Evolutionary conservation across 2,888 invertebrate species (phyloP).

Genomic region (Camptogramma bilineatum): DNA sequence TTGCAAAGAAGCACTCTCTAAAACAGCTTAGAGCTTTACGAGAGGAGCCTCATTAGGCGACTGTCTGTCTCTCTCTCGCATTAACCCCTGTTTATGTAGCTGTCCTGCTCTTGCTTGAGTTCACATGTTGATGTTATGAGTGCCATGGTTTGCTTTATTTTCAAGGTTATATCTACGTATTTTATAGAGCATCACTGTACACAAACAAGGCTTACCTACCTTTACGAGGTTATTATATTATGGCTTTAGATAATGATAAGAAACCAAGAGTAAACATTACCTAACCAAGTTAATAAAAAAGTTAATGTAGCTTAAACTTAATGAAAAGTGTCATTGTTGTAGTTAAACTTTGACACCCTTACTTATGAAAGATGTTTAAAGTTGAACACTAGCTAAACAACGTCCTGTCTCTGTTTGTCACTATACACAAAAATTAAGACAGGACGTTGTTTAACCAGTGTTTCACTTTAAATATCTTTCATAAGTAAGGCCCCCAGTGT

Average conservation of each 20-base stretch:
- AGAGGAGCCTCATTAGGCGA: slow-evolving; percentile 2
- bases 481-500: no score
- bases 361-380: no score
- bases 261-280: no score
- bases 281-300: no score
- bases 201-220: neutral
- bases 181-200: neutral
- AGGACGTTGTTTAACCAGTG: no score
- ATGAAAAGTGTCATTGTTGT: no score
- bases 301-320: no score
- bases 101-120: neutral
- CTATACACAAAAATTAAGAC: no score
- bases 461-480: no score
- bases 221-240: neutral
- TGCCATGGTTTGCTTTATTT: neutral
- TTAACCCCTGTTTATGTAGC: neutral
- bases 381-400: no score
- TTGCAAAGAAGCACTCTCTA: neutral
- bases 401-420: no score
- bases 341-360: no score
- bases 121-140: neutral
- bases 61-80: neutral
- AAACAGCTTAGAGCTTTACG: neutral
- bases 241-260: neutral
- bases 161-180: neutral